Evolutionary conservation across 2,888 invertebrate genomes (phyloP).

Genomic region (Aphidius colemani): DNA sequence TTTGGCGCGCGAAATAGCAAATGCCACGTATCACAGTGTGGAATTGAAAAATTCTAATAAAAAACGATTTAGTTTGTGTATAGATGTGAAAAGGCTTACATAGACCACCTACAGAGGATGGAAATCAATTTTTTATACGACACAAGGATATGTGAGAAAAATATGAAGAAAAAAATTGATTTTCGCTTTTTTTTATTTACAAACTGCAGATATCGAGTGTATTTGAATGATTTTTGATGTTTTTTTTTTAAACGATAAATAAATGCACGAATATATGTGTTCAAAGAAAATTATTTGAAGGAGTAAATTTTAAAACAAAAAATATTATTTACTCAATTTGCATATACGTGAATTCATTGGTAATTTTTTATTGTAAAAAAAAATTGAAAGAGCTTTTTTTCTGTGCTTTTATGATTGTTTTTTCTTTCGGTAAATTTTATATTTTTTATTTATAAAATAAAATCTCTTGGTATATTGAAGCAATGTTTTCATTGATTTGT

Average conservation of each 20-base stretch:
- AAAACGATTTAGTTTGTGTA: constrained; percentile 37
- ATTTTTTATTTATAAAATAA: no score
- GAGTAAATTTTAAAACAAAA: constrained; percentile 1
- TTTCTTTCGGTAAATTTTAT: no score
- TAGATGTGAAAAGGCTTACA: background rate
- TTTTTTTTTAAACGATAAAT: no score
- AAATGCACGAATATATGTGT: no score
- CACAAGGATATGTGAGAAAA: constrained; percentile 24
- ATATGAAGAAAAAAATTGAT: constrained; percentile 4
- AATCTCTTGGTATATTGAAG: background rate
- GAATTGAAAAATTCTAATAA: constrained; percentile 51
- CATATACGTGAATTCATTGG: background rate
- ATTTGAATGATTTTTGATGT: no score
- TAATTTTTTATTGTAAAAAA: background rate
- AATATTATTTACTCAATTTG: constrained; percentile 23
- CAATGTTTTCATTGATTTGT: background rate
- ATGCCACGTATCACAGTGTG: constrained; percentile 32
- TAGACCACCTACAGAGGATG: constrained; percentile 13
- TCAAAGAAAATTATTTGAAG: no score
- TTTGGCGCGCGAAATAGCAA: constrained; percentile 32
- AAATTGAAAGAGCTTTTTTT: background rate
- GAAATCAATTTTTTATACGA: constrained; percentile 43
- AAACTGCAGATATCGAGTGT: no score
- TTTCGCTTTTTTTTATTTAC: no score
- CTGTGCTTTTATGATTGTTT: no score